phyloP scores from a whole-genome alignment of 2,113 vertebrate species.

The Misgurnus mizolepis region DNA sequence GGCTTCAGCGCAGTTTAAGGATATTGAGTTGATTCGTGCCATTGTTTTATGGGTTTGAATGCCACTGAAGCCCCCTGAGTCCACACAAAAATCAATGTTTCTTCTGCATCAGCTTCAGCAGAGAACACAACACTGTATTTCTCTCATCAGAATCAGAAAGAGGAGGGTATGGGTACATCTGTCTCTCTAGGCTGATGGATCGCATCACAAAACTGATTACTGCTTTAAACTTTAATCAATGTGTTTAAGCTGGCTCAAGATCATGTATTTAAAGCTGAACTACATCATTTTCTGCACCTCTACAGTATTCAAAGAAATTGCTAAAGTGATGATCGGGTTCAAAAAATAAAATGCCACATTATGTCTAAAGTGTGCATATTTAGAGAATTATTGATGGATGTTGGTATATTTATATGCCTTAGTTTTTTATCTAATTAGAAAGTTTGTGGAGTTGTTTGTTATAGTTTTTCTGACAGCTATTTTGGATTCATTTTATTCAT shows the following conservation, averaged over 20 bases:
- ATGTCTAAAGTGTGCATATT: too few species aligned
- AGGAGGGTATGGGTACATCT: neutral
- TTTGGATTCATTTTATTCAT: too few species aligned
- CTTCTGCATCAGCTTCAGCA: neutral
- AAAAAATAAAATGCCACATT: too few species aligned
- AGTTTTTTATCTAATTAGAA: too few species aligned
- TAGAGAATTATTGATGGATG: too few species aligned
- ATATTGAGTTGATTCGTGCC: neutral
- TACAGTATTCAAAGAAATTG: too few species aligned
- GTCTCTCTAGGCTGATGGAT: slow-evolving; percentile 14
- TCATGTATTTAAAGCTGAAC: neutral
- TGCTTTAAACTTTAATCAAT: slow-evolving; percentile 20
- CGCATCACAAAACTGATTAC: slow-evolving; percentile 6
- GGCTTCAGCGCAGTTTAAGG: neutral
- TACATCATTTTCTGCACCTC: too few species aligned
- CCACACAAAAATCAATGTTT: slow-evolving; percentile 6
- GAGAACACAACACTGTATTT: neutral
- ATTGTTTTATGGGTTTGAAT: slow-evolving; percentile 20
- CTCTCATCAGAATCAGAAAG: slow-evolving; percentile 20
- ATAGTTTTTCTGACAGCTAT: too few species aligned
- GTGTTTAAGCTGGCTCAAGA: neutral
- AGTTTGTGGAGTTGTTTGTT: too few species aligned
- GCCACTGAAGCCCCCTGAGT: neutral
- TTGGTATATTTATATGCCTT: too few species aligned
- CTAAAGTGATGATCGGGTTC: too few species aligned